Base-by-base conservation (phyloP, 2,113 vertebrate species). In the Ophthalmolycus amberensis region DNA sequence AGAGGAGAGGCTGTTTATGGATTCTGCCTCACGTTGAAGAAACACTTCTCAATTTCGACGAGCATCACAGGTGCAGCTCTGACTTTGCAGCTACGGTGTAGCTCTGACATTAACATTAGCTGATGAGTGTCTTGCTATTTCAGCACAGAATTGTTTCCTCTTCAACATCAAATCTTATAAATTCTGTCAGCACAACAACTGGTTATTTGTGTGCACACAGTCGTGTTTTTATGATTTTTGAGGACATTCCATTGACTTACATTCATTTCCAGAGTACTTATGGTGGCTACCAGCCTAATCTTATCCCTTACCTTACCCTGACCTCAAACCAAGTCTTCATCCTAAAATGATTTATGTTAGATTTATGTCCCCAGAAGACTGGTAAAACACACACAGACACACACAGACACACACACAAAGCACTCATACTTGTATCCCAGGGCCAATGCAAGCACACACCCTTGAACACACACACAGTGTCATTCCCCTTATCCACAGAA, bases 31-130 rank as follows among this genome's bases (percentile, higher is more conserved):
- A 75, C 75, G 60, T 74, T 79, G 16, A 77, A 86, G 38, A 22
- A 67, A 62, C 60, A 75, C 60, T 78, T 74, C 69, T 82, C 38
- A 44, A 14, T 85, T 56, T 80, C 0, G 1, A 87, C 38, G 37
- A 71, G 71, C 25, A 71, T 88, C 90, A 80, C 79, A 88, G 82
- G 86, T 88, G 77, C 80, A 56, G 27, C 65, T 63, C 64, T 67
- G 73, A 70, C 75, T 68, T 56, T 75, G 82, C 52, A 59, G 74
- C 84, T 77, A 60, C 9, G 42, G 5, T 37, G 50, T 2, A 3
- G 52, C 75, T 48, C 59, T 52, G 42, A 63, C 69, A 75, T 69
- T 71, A 77, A 65, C 69, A 79, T 83, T 69, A 78, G 71, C 34
- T 75, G 66, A 74, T 56, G 69, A 74, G 71, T 76, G 52, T 66